These are phyloP conservation scores for Laticauda colubrina DNA, from an alignment of 2,113 vertebrate species.

Conservation along the genomic window DNA sequence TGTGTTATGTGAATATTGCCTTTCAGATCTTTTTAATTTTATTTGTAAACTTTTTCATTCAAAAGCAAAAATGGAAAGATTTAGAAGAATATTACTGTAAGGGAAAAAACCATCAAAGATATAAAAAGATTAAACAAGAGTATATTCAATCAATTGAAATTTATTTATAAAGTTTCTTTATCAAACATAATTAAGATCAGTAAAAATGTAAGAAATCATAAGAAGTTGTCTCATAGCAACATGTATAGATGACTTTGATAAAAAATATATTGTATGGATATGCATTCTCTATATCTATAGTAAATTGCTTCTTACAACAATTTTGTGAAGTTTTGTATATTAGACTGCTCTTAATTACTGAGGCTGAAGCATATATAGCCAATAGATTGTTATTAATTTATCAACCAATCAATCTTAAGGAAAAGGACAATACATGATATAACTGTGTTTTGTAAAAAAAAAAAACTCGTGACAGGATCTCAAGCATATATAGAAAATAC, in stretches of 20 bases:
- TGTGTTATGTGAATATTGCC: neutral
- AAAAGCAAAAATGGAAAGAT: neutral
- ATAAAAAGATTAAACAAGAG: neutral
- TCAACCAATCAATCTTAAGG: conserved; percentile 32
- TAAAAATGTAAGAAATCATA: neutral
- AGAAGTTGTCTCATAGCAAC: neutral
- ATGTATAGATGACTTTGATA: neutral
- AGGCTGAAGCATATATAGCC: neutral
- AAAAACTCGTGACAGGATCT: conserved; percentile 20
- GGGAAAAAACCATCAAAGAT: neutral
- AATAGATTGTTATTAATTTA: conserved; percentile 33
- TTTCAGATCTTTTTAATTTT: neutral
- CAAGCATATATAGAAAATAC: conserved; percentile 58
- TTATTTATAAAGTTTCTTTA: neutral
- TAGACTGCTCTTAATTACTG: neutral
- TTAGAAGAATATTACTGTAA: neutral
- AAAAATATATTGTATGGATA: neutral
- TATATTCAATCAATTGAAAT: neutral
- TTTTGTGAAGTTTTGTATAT: neutral
- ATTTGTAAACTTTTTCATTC: neutral
- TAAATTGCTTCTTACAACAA: neutral
- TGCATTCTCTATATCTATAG: neutral
- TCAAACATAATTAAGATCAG: neutral
- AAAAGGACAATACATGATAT: conserved; percentile 49
- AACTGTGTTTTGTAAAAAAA: conserved; percentile 51